These are phyloP conservation scores for Engraulis encrasicolus DNA, from an alignment of 2,113 vertebrate species.

Conservation along the genomic window DNA sequence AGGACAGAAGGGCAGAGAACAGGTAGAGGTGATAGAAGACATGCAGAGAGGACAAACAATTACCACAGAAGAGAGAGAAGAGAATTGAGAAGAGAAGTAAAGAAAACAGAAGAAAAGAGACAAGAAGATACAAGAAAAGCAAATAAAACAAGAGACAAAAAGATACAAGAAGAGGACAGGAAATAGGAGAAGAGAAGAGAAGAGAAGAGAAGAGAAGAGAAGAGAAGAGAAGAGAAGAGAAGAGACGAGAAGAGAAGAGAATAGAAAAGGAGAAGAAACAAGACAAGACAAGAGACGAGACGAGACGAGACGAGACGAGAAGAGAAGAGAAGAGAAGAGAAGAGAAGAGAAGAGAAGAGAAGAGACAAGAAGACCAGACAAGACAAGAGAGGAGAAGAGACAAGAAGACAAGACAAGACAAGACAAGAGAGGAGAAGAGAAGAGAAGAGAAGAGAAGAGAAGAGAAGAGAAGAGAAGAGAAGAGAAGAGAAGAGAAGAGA, in stretches of 20 bases:
- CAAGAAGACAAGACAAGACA: background rate
- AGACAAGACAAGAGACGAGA: too few species aligned
- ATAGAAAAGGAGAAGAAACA: too few species aligned
- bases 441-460: background rate
- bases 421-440: background rate
- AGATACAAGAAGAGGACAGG: background rate
- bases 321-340: too few species aligned
- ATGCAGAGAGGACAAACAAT: background rate
- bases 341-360: too few species aligned
- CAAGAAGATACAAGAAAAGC: too few species aligned
- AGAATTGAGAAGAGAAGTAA: background rate
- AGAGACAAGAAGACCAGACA: background rate
- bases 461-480: background rate
- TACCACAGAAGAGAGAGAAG: constrained; percentile 19
- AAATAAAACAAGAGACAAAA: too few species aligned
- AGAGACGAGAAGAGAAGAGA: too few species aligned
- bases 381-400: background rate
- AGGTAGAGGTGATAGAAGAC: background rate
- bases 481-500: background rate
- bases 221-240: background rate
- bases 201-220: background rate
- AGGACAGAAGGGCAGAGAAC: background rate
- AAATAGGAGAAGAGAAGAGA: constrained; percentile 5
- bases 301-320: constrained; percentile 18
- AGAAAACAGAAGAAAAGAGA: too few species aligned